A percentile compares a stretch with the other conserved stretches of the same genome.
These are phyloP conservation scores for Drosophila eugracilis DNA, from an alignment of 1,140 invertebrate species.

Conservation along the genomic window DNA sequence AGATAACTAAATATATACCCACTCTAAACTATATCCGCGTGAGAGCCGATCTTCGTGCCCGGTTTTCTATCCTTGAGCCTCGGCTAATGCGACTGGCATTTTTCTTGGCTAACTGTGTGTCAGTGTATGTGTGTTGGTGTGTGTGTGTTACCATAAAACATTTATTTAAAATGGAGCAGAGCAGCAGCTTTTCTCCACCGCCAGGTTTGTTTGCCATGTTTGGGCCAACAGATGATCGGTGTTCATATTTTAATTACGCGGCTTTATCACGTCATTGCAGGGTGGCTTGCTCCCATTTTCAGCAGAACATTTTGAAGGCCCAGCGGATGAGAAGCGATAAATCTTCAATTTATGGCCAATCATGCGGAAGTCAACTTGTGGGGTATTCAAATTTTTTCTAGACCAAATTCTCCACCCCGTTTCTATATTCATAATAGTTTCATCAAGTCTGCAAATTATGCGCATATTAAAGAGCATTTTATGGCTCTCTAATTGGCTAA, in stretches of 20 bases:
- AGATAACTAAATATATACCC: neutral
- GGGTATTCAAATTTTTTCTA: slow-evolving; percentile 18
- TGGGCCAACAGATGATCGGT: slow-evolving; percentile 65
- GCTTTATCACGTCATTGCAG: slow-evolving; percentile 75
- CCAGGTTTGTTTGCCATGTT: slow-evolving; percentile 26
- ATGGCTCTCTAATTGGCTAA: slow-evolving; percentile 30
- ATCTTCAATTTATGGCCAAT: slow-evolving; percentile 21
- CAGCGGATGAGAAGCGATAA: slow-evolving; percentile 19
- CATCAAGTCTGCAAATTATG: neutral
- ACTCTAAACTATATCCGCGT: slow-evolving; percentile 56
- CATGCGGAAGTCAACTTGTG: slow-evolving; percentile 19
- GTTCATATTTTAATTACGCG: slow-evolving; percentile 82
- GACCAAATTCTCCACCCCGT: neutral
- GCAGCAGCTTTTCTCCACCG: slow-evolving; percentile 46
- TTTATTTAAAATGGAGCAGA: slow-evolving; percentile 83
- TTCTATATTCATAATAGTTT: neutral
- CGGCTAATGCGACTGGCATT: slow-evolving; percentile 69
- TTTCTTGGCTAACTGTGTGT: slow-evolving; percentile 51
- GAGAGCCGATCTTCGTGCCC: slow-evolving; percentile 70
- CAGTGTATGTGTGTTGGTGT: too few species aligned
- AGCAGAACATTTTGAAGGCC: slow-evolving; percentile 50
- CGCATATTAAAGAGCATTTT: slow-evolving; percentile 18
- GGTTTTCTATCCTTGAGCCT: slow-evolving; percentile 72
- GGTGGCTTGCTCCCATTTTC: slow-evolving; percentile 46
- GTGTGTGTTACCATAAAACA: slow-evolving; percentile 70